A percentile compares a stretch with the other conserved stretches of the same genome.
Conservation (phyloP, 2,888 invertebrate species). For the Sisyra terminalis region DNA sequence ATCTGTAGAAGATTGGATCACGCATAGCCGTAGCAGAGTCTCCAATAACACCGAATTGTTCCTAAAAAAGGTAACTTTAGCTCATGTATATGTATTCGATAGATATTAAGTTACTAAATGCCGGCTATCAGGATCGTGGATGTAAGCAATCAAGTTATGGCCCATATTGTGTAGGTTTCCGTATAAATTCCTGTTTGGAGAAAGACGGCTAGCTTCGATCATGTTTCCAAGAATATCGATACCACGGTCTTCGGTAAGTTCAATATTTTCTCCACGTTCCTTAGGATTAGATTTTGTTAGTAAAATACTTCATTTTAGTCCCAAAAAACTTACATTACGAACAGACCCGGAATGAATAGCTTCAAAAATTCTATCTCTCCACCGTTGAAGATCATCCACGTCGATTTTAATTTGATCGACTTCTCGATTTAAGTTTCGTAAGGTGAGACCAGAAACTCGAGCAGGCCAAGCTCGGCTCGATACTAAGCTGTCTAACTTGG, state of each 20-base stretch:
- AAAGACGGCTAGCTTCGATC: conserved; percentile 53
- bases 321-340: conserved; percentile 32
- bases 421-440: conserved; percentile 48
- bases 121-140: conserved; percentile 67
- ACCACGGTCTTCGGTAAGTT: conserved; percentile 44
- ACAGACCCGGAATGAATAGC: conserved; percentile 50
- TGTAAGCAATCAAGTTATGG: conserved; percentile 57
- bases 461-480: conserved; percentile 63
- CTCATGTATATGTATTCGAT: background rate
- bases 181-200: conserved; percentile 51
- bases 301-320: background rate
- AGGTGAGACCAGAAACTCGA: conserved; percentile 35
- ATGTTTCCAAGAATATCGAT: conserved; percentile 68
- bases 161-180: conserved; percentile 74
- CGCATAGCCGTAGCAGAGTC: conserved; percentile 75
- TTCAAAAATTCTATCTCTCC: conserved; percentile 55
- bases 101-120: conserved; percentile 36
- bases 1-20: conserved; percentile 74
- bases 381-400: conserved; percentile 52
- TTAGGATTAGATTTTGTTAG: conserved; percentile 19
- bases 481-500: conserved; percentile 64
- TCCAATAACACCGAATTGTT: conserved; percentile 67
- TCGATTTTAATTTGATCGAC: conserved; percentile 49
- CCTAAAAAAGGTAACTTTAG: conserved; percentile 30
- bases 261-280: conserved; percentile 37